phyloP scores from a whole-genome alignment of 1,140 invertebrate genomes.

The Agrilus planipennis region DNA sequence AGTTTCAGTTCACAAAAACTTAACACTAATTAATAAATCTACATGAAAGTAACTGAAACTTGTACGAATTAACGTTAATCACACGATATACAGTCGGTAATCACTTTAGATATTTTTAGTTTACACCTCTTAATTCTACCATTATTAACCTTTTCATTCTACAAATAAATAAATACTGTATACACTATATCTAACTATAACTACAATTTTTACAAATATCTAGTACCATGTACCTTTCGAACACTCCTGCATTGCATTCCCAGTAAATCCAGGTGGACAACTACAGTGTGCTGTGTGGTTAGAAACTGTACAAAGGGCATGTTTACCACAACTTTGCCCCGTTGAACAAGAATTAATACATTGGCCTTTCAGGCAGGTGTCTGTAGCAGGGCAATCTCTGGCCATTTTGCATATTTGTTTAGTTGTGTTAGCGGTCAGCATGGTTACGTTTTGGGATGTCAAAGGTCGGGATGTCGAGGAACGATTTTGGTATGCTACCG shows the following conservation, averaged over 20 bases:
- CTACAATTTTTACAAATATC: too few species aligned
- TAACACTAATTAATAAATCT: too few species aligned
- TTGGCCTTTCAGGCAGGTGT: constrained; percentile 52
- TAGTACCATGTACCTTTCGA: constrained; percentile 30
- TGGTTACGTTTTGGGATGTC: constrained; percentile 6
- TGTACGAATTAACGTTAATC: too few species aligned
- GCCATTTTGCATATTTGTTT: constrained; percentile 43
- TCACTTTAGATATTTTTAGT: too few species aligned
- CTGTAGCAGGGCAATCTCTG: constrained; percentile 51
- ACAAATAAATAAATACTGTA: not conserved
- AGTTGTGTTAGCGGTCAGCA: constrained; percentile 16
- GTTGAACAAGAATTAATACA: constrained; percentile 61
- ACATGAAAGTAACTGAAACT: too few species aligned
- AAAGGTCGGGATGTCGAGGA: not conserved
- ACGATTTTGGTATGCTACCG: not conserved
- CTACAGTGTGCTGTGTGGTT: constrained; percentile 60
- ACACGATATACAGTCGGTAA: too few species aligned
- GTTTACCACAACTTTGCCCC: constrained; percentile 51
- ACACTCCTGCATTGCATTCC: constrained; percentile 30
- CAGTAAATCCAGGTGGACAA: constrained; percentile 46
- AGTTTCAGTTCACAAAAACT: too few species aligned
- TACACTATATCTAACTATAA: not conserved
- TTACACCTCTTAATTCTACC: too few species aligned
- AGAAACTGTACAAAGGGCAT: constrained; percentile 52
- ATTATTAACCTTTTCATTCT: too few species aligned